These are phyloP conservation scores for Oreocharis arfaki DNA, from an alignment of 2,113 vertebrate species.

Conservation along the genomic window DNA sequence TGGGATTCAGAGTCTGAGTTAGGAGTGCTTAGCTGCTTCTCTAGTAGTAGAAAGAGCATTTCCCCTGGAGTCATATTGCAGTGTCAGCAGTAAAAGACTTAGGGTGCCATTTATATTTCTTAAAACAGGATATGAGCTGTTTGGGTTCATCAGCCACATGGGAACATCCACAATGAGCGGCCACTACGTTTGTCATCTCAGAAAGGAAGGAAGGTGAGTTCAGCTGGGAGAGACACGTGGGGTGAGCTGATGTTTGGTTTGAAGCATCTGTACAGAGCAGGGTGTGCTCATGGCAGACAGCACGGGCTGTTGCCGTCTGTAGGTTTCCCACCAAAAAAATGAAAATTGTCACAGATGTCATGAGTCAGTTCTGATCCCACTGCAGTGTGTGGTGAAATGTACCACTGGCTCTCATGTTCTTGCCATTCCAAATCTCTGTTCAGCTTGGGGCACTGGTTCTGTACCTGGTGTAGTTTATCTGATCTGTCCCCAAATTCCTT, in stretches of 20 bases:
- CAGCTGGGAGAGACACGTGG: not conserved
- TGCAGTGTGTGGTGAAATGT: not conserved
- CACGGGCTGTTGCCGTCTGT: fast-evolving
- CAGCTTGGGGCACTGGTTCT: not conserved
- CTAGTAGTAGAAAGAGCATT: not conserved
- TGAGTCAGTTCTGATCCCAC: not conserved
- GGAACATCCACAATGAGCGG: constrained; percentile 98
- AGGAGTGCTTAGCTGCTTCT: not conserved
- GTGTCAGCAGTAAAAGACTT: not conserved
- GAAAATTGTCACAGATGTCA: not conserved
- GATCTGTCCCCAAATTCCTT: not conserved
- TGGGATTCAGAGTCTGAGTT: not conserved
- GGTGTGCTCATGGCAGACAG: not conserved
- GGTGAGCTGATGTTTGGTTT: not conserved
- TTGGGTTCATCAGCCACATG: constrained; percentile 98
- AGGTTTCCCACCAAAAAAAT: not conserved
- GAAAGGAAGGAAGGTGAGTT: constrained; percentile 96
- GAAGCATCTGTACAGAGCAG: not conserved
- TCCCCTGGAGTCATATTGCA: not conserved
- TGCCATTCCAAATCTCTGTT: not conserved
- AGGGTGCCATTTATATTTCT: not conserved
- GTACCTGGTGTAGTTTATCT: not conserved
- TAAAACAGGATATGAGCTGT: constrained; percentile 88
- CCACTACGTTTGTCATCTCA: constrained; percentile 96
- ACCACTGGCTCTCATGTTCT: not conserved